Base-by-base conservation (phyloP, 2,888 invertebrate species). In the Eristalis pertinax region DNA sequence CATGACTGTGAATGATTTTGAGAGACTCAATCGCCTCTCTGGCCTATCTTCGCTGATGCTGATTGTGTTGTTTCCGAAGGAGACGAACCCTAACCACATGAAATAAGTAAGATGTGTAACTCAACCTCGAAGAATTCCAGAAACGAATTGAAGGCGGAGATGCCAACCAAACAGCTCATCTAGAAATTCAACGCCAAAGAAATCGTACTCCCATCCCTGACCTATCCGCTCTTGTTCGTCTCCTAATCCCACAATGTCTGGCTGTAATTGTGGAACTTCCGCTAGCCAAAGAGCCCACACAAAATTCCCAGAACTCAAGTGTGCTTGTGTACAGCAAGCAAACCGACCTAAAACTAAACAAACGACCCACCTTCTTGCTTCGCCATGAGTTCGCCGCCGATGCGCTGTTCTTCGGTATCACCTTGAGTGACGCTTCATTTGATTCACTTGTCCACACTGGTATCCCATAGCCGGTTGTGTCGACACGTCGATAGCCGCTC, bases 401-500 rank as follows among this genome's bases (percentile, higher is more conserved):
- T 77, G 84, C 89, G 7, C 83, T 83, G 32, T 86, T 69, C 24
- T 85, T 87, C 19, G 85, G 83, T 11, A 89, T 32, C 29, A 74
- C 68, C 10, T 90, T 88, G 10, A 70, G 8, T 26, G 68, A 22
- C 35, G 64, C 19, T 11, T 60, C 68, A 60, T 76, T 63, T 58
- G 65, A 13, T 15, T 41, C 64, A 29, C 19, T 58, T 38, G 70
- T 82, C 91, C 91, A 91, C 43, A 89, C 29, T 3, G 91, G 89
- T 67, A 90, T 78, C 24, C 89, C 90, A 85, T 90, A 90, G 24
- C 89, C 90, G 60, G 89, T 78, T 22, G 89, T 90, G 88, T 91
- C 90, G 50, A 91, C 92, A 82, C 91, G 91, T 41, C 90, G 91
- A 90, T 92, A 91, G 74, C 92, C 91, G 89, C 90, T 90, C 79